Conservation (phyloP, 2,888 invertebrate genomes). For the Pterostichus niger region DNA sequence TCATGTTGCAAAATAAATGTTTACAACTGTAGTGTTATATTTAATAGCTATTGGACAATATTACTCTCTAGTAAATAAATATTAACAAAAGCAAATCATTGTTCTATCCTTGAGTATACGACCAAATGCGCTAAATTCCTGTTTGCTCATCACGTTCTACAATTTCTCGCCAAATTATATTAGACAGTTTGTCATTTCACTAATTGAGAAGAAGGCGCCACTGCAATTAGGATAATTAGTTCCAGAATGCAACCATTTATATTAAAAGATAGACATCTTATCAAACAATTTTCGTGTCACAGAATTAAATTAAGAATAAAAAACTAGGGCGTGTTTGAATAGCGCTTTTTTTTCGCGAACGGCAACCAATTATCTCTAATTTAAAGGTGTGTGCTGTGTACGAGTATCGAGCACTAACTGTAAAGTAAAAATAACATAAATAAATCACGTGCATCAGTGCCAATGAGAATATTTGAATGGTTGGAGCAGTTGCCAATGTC, state of each 20-base stretch:
- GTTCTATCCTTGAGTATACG: background rate
- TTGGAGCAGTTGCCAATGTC: conserved; percentile 28
- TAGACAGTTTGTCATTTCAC: background rate
- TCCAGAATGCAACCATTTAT: background rate
- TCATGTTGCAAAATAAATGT: background rate
- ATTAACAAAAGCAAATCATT: background rate
- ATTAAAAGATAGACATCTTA: conserved; percentile 20
- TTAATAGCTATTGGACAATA: background rate
- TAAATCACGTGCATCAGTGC: conserved; percentile 39
- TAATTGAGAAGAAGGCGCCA: conserved; percentile 8
- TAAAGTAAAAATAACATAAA: conserved; percentile 39
- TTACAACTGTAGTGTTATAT: background rate
- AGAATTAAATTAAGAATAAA: background rate
- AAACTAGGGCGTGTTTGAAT: conserved; percentile 29
- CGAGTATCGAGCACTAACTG: conserved; percentile 48
- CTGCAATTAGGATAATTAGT: background rate
- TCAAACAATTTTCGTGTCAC: conserved; percentile 25
- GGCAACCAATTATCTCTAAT: conserved; percentile 23
- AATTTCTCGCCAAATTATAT: background rate
- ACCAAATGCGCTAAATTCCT: background rate
- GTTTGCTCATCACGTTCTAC: background rate
- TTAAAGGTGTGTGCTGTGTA: conserved; percentile 16
- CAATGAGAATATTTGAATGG: conserved; percentile 2
- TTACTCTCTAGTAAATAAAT: background rate
- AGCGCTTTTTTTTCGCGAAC: conserved; percentile 10